phyloP scores from a whole-genome alignment of 2,797 vertebrate species.

The Carcharodon carcharias region DNA sequence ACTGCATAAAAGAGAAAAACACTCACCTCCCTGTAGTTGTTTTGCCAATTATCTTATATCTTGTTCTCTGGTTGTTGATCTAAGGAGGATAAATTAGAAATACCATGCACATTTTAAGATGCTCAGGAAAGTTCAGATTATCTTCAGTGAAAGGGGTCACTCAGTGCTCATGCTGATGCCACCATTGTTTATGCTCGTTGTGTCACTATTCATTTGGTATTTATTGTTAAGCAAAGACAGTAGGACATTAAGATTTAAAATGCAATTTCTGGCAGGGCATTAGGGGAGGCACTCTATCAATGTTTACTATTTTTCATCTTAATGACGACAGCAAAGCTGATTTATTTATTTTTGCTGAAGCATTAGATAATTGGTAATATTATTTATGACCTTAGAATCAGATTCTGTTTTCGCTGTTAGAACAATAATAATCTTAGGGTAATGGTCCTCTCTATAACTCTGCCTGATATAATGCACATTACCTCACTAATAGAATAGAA shows the following conservation, averaged over 20 bases:
- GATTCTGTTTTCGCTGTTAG: conserved; percentile 26
- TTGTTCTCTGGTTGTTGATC: not conserved
- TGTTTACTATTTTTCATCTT: conserved; percentile 33
- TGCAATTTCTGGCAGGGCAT: conserved; percentile 34
- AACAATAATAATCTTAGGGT: conserved; percentile 35
- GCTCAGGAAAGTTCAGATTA: not conserved
- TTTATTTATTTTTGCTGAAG: conserved; percentile 36
- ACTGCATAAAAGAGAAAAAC: not conserved
- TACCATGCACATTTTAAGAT: no score
- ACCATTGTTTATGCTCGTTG: not conserved
- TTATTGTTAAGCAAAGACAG: conserved; percentile 32
- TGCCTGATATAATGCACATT: not conserved
- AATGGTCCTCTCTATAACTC: not conserved
- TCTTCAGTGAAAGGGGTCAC: not conserved
- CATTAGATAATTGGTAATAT: conserved; percentile 38
- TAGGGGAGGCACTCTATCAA: conserved; percentile 28
- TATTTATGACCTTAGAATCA: conserved; percentile 33
- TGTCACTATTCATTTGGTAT: conserved; percentile 33
- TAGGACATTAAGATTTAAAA: conserved; percentile 35
- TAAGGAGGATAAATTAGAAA: not conserved
- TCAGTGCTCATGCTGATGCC: not conserved
- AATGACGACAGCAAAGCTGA: conserved; percentile 26
- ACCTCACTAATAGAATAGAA: conserved; percentile 13
- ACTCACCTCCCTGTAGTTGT: not conserved
- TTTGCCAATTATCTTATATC: not conserved